These are phyloP conservation scores for Sycophaga agraensis DNA, from an alignment of 1,140 invertebrate genomes.

Conservation along the genomic window DNA sequence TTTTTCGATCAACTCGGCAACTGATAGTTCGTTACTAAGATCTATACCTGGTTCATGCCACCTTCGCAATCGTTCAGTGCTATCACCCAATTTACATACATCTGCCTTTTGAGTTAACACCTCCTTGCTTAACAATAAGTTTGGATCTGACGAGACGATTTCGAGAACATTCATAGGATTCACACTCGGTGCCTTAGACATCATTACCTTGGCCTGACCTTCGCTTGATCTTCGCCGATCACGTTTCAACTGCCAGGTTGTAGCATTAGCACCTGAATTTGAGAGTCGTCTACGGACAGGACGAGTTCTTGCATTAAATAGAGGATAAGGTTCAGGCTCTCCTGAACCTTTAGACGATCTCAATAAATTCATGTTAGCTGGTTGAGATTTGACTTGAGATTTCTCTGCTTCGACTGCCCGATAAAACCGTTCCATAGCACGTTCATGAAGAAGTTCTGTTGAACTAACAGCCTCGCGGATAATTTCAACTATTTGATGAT, in stretches of 20 bases:
- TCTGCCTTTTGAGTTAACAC: conserved; percentile 21
- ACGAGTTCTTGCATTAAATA: conserved; percentile 33
- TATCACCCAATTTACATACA: conserved; percentile 20
- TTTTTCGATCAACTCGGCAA: conserved; percentile 33
- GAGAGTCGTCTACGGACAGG: conserved; percentile 40
- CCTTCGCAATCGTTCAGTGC: conserved; percentile 35
- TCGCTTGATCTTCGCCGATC: conserved; percentile 49
- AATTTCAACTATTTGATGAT: conserved; percentile 48
- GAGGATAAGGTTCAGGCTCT: conserved; percentile 27
- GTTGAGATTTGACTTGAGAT: conserved; percentile 53
- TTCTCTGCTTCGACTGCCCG: conserved; percentile 73
- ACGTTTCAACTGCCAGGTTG: conserved; percentile 40
- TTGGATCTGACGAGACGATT: conserved; percentile 47
- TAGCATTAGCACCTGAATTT: conserved; percentile 34
- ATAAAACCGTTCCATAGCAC: conserved; percentile 76
- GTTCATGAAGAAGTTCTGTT: conserved; percentile 76
- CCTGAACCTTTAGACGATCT: conserved; percentile 30
- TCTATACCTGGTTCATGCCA: conserved; percentile 45
- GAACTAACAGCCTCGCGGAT: conserved; percentile 76
- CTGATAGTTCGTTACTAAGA: conserved; percentile 41
- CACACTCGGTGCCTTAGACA: conserved; percentile 12
- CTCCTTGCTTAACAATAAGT: conserved; percentile 34
- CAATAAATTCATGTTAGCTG: conserved; percentile 38
- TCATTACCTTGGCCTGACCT: conserved; percentile 34
- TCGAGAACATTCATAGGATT: conserved; percentile 20